These are phyloP conservation scores for Takifugu ocellatus DNA, from an alignment of 2,797 vertebrate species.

Conservation along the genomic window DNA sequence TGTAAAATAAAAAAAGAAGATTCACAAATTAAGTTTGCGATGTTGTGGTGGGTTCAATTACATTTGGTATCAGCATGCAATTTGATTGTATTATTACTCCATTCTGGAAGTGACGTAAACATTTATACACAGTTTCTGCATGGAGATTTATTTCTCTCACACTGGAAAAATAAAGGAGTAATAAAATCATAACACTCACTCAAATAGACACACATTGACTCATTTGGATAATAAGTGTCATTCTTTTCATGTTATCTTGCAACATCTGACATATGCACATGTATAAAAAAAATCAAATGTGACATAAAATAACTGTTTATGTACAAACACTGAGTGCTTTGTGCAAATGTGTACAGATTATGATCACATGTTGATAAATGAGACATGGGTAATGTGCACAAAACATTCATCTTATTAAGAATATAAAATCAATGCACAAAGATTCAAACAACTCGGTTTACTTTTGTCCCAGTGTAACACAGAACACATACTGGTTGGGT, in stretches of 20 bases:
- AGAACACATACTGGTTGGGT: conserved; percentile 48
- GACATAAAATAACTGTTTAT: conserved; percentile 72
- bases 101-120: background rate
- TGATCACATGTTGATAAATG: conserved; percentile 74
- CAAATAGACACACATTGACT: conserved; percentile 57
- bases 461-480: conserved; percentile 51
- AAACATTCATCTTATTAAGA: conserved; percentile 70
- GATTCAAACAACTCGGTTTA: conserved; percentile 47
- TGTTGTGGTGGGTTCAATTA: no score
- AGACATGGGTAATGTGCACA: conserved; percentile 77
- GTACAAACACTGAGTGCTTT: conserved; percentile 80
- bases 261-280: conserved; percentile 78
- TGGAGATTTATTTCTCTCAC: conserved; percentile 59
- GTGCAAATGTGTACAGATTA: conserved; percentile 83
- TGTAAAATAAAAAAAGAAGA: no score
- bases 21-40: no score
- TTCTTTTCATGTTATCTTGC: conserved; percentile 66
- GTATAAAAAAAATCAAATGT: conserved; percentile 67
- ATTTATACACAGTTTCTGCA: conserved; percentile 27
- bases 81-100: no score
- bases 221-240: conserved; percentile 53
- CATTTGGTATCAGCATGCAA: no score
- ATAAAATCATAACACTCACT: conserved; percentile 47
- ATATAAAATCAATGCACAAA: conserved; percentile 70
- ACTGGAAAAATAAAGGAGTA: conserved; percentile 38